These are phyloP conservation scores for Danionella dracula DNA, from an alignment of 2,797 vertebrate species.

Conservation along the genomic window DNA sequence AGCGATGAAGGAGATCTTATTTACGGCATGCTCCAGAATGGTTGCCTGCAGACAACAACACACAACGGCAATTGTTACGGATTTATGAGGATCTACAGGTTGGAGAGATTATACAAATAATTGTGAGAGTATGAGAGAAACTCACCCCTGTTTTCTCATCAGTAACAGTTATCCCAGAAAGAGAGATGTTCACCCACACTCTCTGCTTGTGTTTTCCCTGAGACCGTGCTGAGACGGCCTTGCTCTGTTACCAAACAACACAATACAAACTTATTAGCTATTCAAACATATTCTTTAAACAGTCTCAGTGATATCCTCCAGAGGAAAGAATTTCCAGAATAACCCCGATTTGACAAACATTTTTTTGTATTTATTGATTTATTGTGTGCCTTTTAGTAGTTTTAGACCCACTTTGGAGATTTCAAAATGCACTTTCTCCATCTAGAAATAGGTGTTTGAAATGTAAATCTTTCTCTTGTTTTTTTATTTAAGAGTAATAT, in stretches of 20 bases:
- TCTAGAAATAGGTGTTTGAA: too few relatives aligned
- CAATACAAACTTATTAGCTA: too few relatives aligned
- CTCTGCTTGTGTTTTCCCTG: conserved; percentile 70
- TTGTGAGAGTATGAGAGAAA: background rate
- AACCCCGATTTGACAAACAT: too few relatives aligned
- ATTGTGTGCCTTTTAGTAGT: too few relatives aligned
- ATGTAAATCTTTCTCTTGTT: too few relatives aligned
- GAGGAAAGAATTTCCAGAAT: too few relatives aligned
- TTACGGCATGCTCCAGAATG: conserved; percentile 90
- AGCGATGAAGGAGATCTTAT: conserved; percentile 97
- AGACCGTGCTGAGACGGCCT: conserved; percentile 58
- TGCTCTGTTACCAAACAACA: conserved; percentile 51
- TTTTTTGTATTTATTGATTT: too few relatives aligned
- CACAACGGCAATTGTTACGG: background rate
- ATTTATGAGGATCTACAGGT: background rate
- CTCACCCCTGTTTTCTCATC: conserved; percentile 69
- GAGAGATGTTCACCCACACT: conserved; percentile 68
- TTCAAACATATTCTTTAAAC: too few relatives aligned
- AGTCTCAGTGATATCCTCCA: too few relatives aligned
- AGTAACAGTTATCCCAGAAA: conserved; percentile 58
- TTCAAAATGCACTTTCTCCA: too few relatives aligned
- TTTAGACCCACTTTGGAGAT: too few relatives aligned
- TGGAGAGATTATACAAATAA: background rate
- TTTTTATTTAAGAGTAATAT: too few relatives aligned
- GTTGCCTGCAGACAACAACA: conserved; percentile 73